Evolutionary conservation across 1,140 invertebrate species (phyloP), one percentile per base, ranked within the genome.

Genomic region (Teleogryllus occipitalis): DNA sequence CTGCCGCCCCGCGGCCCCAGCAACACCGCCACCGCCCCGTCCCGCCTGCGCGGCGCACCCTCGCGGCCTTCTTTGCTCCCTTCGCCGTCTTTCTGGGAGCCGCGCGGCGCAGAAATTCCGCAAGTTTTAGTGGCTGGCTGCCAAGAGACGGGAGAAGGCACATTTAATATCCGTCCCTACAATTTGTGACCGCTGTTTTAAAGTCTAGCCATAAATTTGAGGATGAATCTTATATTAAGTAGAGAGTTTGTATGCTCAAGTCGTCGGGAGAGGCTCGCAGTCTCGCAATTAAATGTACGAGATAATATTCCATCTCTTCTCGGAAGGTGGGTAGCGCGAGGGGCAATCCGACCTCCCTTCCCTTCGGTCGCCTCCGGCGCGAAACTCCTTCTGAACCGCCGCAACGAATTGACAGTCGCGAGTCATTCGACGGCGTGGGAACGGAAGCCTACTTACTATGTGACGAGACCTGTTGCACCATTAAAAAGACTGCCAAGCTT

Each of bases 151-250:
- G 54, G 54, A 65, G 54, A 65, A 65, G 54, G 10, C 54, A 65
- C 54, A 65, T 65, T 65, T 65, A 65, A 65, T 65, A 65, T 65
- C 54, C 54, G 54, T 65, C 54, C 54, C 54, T 65, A 65, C 54
- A 65, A 65, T 65, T 65, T 65, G 54, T 65, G 54, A 65, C 54
- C 54, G 54, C 54, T 65, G 54, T 65, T 65, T 65, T 65, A 65
- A 65, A 65, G 54, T 65, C 54, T 65, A 65, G 54, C 54, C 54
- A 65, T 65, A 65, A 65, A 65, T 65, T 65, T 65, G 54, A 65
- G 54, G 54, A 65, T 65, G 54, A 65, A 65, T 65, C 54, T 65
- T 65, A 65, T 65, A 65, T 65, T 65, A 65, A 65, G 54, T 65
- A 65, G 54, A 65, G 54, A 65, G 54, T 65, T 65, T 65, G 54